These are phyloP conservation scores for Gila robusta DNA, from an alignment of 2,797 vertebrate species.

Conservation along the genomic window DNA sequence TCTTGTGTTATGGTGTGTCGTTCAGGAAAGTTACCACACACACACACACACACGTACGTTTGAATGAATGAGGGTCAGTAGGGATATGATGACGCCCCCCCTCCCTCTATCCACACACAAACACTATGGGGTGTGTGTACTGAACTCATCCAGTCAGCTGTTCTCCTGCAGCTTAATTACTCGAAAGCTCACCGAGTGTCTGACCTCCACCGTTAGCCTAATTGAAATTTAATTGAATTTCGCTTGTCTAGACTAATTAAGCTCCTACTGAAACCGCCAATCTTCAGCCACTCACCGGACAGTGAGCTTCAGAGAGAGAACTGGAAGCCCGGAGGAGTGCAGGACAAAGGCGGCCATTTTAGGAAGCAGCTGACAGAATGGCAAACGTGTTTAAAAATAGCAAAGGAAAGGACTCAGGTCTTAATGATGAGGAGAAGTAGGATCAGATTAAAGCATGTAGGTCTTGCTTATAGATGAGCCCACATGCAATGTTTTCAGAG, in stretches of 20 bases:
- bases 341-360: constrained; percentile 58
- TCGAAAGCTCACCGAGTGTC: constrained; percentile 75
- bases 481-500: not conserved
- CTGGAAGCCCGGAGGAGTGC: constrained; percentile 21
- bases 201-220: constrained; percentile 81
- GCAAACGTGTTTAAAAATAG: constrained; percentile 55
- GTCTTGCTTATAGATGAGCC: constrained; percentile 1
- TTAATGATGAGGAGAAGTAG: constrained; percentile 48
- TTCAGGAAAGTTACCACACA: not conserved
- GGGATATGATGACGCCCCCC: constrained; percentile 72
- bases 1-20: not conserved
- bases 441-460: constrained; percentile 4
- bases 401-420: constrained; percentile 44
- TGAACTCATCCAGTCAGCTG: constrained; percentile 54
- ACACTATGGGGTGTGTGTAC: constrained; percentile 60
- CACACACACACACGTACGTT: constrained; percentile 2
- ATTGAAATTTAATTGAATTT: constrained; percentile 88
- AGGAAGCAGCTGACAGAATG: constrained; percentile 42
- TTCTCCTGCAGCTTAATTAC: constrained; percentile 81
- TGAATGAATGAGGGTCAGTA: constrained; percentile 77
- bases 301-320: not conserved
- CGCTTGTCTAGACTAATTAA: constrained; percentile 85
- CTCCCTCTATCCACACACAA: not conserved
- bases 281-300: constrained; percentile 61
- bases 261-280: constrained; percentile 77